phyloP scores from a whole-genome alignment of 2,888 invertebrate species.

The Pheosia gnoma region DNA sequence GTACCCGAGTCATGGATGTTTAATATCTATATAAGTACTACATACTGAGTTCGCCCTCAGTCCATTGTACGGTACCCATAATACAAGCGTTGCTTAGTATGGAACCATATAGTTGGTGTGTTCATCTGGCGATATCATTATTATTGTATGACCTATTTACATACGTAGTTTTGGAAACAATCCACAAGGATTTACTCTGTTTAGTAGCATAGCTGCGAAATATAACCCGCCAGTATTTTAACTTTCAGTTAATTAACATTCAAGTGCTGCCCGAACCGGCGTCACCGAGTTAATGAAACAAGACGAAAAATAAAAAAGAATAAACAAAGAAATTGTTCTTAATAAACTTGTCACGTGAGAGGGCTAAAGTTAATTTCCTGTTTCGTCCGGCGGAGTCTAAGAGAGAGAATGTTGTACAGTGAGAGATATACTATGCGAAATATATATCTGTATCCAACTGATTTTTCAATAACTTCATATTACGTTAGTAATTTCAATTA shows the following conservation, averaged over 20 bases:
- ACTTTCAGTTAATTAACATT: slow-evolving; percentile 38
- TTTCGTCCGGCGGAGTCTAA: slow-evolving; percentile 62
- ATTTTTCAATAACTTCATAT: background rate
- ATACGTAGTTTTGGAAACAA: no score
- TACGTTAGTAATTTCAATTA: background rate
- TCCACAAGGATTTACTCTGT: background rate
- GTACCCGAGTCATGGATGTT: no score
- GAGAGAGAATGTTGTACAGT: slow-evolving; percentile 15
- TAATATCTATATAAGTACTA: no score
- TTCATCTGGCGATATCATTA: no score
- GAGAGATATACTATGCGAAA: slow-evolving; percentile 14
- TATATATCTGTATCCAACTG: background rate
- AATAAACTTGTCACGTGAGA: slow-evolving; percentile 80
- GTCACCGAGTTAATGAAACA: slow-evolving; percentile 54
- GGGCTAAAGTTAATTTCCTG: slow-evolving; percentile 80
- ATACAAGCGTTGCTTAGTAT: no score
- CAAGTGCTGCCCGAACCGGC: slow-evolving; percentile 38
- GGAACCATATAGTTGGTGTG: no score
- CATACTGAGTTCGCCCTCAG: no score
- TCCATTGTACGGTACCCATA: no score
- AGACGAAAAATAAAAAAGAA: slow-evolving; percentile 60
- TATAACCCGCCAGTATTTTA: background rate
- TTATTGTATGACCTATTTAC: no score
- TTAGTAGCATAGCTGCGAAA: background rate
- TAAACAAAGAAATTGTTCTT: slow-evolving; percentile 71